phyloP scores from a whole-genome alignment of 2,888 invertebrate genomes.

The Tenodera sinensis region DNA sequence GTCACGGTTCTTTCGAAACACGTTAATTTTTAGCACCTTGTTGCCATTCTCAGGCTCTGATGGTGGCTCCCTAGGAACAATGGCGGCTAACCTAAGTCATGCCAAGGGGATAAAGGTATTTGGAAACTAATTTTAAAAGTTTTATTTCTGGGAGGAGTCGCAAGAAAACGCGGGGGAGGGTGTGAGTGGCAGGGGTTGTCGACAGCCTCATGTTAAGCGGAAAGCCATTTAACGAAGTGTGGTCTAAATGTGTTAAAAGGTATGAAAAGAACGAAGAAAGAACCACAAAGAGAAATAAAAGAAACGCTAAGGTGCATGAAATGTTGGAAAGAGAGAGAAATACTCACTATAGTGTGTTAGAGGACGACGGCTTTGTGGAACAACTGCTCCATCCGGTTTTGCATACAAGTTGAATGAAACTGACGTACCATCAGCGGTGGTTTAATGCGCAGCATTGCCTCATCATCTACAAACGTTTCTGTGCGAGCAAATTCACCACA shows the following conservation, averaged over 20 bases:
- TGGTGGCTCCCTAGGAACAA: not conserved
- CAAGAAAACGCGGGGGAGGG: not conserved
- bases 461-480: not conserved
- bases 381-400: not conserved
- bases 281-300: not conserved
- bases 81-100: not conserved
- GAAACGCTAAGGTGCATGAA: not conserved
- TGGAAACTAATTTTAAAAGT: not conserved
- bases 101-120: not conserved
- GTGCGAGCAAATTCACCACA: too few relatives aligned
- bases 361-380: not conserved
- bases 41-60: not conserved
- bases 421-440: not conserved
- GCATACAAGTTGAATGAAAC: not conserved
- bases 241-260: constrained; percentile 5
- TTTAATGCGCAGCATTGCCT: not conserved
- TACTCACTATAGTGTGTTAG: not conserved
- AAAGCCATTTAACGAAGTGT: not conserved
- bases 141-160: not conserved
- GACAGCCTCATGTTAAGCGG: not conserved
- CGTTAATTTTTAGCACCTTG: not conserved
- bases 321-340: not conserved
- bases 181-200: not conserved
- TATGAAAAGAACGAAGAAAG: not conserved
- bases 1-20: not conserved